Base-by-base conservation (phyloP, 2,113 vertebrate genomes). In the Panurus biarmicus region DNA sequence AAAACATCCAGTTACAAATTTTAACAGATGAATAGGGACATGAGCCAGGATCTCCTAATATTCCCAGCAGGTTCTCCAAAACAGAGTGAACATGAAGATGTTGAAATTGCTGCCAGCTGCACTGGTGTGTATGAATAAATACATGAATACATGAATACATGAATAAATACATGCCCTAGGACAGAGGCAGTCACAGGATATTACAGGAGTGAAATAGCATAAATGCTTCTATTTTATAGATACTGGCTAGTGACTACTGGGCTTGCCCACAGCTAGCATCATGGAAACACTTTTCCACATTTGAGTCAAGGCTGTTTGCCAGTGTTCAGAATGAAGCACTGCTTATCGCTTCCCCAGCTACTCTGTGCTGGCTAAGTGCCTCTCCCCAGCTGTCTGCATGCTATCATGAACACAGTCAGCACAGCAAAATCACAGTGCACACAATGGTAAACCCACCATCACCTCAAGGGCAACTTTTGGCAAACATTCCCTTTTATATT, bases 101-200 rank as follows among this genome's bases (percentile, higher is more conserved):
- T 8, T 56, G n/a, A 83, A 92, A 71, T 26, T 48, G 25, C 45
- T 38, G 5, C 36, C 54, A 69, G 50, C 31, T 70, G 38, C 50
- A 42, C 20, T 53, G 13, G 9, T 66, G 4, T 56, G 4, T 28
- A 14, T 20, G 33, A 89, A 65, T 6, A 15, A 85, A 54, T 20
- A 35, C 0, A 0, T 53, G 23, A 45, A 45, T 20, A 35, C 0
- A 0, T 53, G 23, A 45, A 45, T 45, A 45, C 44, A 15, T 19
- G 25, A 87, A 69, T 7, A 13, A 83, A 50, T 17, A 33, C 0
- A 0, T 53, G 25, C 16, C 13, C 33, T 20, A 42, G 25, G 44
- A 84, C 44, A 77, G 48, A 44, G 28, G 10, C 18, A 54, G 14
- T 51, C 58, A 48, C 14, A 79, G 28, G 12, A 14, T 36, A 45